These are phyloP conservation scores for Galaxea fascicularis DNA, from an alignment of 92 coral and sea anemone species.

Conservation along the genomic window DNA sequence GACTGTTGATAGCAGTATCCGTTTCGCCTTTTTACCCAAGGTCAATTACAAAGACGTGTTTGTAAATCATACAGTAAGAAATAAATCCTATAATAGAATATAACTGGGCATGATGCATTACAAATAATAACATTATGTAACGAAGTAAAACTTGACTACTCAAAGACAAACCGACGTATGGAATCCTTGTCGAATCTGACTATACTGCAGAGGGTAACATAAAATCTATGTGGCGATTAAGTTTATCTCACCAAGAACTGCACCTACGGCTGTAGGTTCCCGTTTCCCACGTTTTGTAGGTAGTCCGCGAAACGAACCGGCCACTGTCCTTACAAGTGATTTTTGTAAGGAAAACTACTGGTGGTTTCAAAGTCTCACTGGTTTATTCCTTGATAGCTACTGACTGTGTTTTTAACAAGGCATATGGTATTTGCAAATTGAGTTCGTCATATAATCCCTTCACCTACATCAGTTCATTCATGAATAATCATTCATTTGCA, in stretches of 20 bases:
- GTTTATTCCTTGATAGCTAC: not conserved
- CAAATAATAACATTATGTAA: not conserved
- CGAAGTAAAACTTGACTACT: not conserved
- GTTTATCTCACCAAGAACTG: constrained; percentile 12
- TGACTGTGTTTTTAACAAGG: not conserved
- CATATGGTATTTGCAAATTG: constrained; percentile 8
- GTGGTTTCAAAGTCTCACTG: not conserved
- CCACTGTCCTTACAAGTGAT: not conserved
- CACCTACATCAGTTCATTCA: not conserved
- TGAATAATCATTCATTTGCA: constrained; percentile 1
- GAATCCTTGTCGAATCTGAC: not conserved
- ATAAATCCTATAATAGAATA: not conserved
- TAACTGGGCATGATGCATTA: not conserved
- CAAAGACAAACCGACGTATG: too few species aligned
- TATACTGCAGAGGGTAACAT: not conserved
- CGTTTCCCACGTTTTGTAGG: constrained; percentile 7
- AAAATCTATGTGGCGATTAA: not conserved
- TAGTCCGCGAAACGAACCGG: constrained; percentile 2
- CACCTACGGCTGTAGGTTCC: not conserved
- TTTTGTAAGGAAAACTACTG: not conserved
- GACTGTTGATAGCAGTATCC: not conserved
- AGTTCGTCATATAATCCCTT: constrained; percentile 22
- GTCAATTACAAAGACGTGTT: constrained; percentile 27
- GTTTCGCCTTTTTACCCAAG: constrained; percentile 10
- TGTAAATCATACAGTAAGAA: not conserved